Conservation (phyloP, 2,888 invertebrate genomes). For the Synergus itoensis region DNA sequence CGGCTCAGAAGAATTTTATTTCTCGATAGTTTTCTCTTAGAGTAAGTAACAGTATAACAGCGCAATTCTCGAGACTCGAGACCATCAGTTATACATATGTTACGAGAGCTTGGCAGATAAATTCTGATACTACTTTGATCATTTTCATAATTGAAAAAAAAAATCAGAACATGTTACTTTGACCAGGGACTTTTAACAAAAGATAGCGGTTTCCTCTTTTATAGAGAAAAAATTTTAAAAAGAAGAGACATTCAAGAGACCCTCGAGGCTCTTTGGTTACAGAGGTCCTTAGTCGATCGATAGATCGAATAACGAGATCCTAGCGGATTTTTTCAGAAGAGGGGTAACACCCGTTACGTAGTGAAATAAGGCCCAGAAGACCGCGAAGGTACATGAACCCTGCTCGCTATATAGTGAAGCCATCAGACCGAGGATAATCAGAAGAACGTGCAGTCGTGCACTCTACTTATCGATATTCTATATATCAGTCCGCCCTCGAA, state of each 20-base stretch:
- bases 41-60: too few species aligned
- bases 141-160: background rate
- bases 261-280: background rate
- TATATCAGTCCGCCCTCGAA: constrained; percentile 29
- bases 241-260: constrained; percentile 4
- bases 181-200: constrained; percentile 1
- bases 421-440: constrained; percentile 63
- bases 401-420: constrained; percentile 50
- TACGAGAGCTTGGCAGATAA: too few species aligned
- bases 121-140: too few species aligned
- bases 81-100: too few species aligned
- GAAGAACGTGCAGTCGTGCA: constrained; percentile 53
- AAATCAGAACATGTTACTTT: background rate
- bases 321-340: background rate
- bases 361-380: constrained; percentile 41
- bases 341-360: constrained; percentile 50
- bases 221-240: background rate
- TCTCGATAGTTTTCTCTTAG: too few species aligned
- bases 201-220: constrained; percentile 2
- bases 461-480: constrained; percentile 48
- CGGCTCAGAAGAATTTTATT: too few species aligned
- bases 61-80: too few species aligned
- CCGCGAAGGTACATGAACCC: constrained; percentile 49
- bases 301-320: constrained; percentile 3
- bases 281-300: background rate